Evolutionary conservation across 2,797 vertebrate genomes (phyloP).

Genomic region (Ataeniobius toweri): DNA sequence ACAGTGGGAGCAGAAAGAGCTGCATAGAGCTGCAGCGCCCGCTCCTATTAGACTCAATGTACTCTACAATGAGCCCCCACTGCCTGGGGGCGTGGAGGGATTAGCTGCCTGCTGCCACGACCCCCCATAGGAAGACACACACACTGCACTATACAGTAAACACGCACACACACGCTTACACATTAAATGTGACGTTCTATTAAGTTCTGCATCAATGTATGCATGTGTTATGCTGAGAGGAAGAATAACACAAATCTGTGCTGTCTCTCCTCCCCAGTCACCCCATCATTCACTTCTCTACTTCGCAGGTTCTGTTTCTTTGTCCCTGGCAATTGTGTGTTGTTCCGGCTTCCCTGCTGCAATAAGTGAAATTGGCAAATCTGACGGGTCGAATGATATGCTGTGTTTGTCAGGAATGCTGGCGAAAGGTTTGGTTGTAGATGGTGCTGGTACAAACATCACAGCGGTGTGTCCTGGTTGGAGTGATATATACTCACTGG

Average conservation of each 20-base stretch:
- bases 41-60: conserved; percentile 80
- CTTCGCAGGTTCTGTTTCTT: conserved; percentile 48
- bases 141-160: conserved; percentile 16
- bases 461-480: not conserved
- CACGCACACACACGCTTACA: conserved; percentile 27
- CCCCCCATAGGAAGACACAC: conserved; percentile 61
- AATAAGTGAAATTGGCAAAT: conserved; percentile 72
- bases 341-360: conserved; percentile 44
- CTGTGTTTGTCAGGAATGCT: conserved; percentile 50
- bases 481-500: not conserved
- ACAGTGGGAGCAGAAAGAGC: conserved; percentile 68
- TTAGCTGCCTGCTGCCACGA: conserved; percentile 70
- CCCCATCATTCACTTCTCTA: conserved; percentile 73
- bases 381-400: conserved; percentile 75
- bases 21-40: conserved; percentile 69
- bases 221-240: conserved; percentile 60
- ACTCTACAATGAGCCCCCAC: conserved; percentile 76
- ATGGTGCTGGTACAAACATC: conserved; percentile 44
- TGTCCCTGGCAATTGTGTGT: conserved; percentile 54
- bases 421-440: conserved; percentile 40
- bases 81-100: conserved; percentile 70
- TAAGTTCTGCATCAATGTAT: conserved; percentile 56
- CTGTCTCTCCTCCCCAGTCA: conserved; percentile 65
- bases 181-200: conserved; percentile 63
- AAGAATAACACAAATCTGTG: conserved; percentile 60